Conservation (phyloP, 2,888 invertebrate genomes). For the Cheilosia vernalis region DNA sequence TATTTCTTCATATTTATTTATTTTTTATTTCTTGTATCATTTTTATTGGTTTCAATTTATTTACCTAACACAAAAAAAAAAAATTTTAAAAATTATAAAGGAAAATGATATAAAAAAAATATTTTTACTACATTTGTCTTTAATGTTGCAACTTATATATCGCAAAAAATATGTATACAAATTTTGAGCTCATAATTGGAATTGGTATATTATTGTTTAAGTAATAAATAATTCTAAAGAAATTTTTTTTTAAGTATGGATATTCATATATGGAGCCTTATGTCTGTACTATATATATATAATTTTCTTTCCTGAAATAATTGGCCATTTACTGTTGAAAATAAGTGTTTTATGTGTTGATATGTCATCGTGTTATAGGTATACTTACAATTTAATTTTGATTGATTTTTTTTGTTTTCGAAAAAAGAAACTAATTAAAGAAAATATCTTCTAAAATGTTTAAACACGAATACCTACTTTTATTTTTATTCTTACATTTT, state of each 20-base stretch:
- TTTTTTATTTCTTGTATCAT: slow-evolving; percentile 55
- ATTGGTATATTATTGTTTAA: slow-evolving; percentile 67
- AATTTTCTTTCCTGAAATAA: slow-evolving; percentile 24
- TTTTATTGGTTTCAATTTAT: slow-evolving; percentile 63
- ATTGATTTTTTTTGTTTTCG: not conserved
- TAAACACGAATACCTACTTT: not conserved
- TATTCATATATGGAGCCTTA: slow-evolving; percentile 57
- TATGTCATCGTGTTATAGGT: slow-evolving; percentile 42
- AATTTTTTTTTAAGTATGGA: slow-evolving; percentile 51
- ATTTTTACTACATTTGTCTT: slow-evolving; percentile 82
- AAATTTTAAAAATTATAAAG: slow-evolving; percentile 11
- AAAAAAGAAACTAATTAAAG: not conserved
- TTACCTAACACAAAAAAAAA: slow-evolving; percentile 52
- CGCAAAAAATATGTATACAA: slow-evolving; percentile 69
- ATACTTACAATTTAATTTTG: slow-evolving; percentile 23
- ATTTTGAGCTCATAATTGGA: slow-evolving; percentile 61
- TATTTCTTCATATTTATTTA: slow-evolving; percentile 29
- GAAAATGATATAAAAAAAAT: slow-evolving; percentile 74
- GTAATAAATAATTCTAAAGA: slow-evolving; percentile 50
- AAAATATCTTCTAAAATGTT: not conserved
- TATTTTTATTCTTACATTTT: slow-evolving; percentile 2
- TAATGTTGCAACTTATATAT: slow-evolving; percentile 83
- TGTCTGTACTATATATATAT: slow-evolving; percentile 58
- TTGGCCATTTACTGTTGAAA: slow-evolving; percentile 52
- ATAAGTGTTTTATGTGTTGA: slow-evolving; percentile 68